phyloP scores from a whole-genome alignment of 1,140 invertebrate genomes.

The Diorhabda elongata region DNA sequence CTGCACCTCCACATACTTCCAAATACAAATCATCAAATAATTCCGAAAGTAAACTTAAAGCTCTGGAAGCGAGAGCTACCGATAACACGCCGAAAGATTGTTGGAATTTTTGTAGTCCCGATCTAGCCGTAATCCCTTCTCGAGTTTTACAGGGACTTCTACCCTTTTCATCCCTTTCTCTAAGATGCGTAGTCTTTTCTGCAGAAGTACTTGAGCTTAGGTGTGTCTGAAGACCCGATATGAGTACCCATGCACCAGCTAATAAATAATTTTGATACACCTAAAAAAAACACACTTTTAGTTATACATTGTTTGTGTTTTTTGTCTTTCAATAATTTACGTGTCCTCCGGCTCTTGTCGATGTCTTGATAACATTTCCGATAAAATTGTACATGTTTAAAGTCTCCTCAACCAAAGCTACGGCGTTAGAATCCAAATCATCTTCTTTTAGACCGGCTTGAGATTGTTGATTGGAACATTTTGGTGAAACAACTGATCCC shows the following conservation, averaged over 20 bases:
- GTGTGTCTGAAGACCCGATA: slow-evolving; percentile 78
- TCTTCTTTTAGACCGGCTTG: slow-evolving; percentile 52
- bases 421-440: slow-evolving; percentile 64
- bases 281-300: slow-evolving; percentile 45
- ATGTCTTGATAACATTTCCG: slow-evolving; percentile 73
- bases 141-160: slow-evolving; percentile 63
- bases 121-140: slow-evolving; percentile 51
- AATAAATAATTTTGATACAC: slow-evolving; percentile 85
- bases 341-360: slow-evolving; percentile 81
- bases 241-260: slow-evolving; percentile 80
- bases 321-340: slow-evolving; percentile 53
- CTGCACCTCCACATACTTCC: slow-evolving; percentile 47
- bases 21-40: slow-evolving; percentile 66
- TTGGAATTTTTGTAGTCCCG: slow-evolving; percentile 51
- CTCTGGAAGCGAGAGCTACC: slow-evolving; percentile 72
- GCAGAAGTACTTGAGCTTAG: slow-evolving; percentile 52
- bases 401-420: slow-evolving; percentile 66
- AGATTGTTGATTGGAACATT: slow-evolving; percentile 49
- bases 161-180: slow-evolving; percentile 55
- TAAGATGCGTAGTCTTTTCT: slow-evolving; percentile 25
- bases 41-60: slow-evolving; percentile 61
- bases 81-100: slow-evolving; percentile 79
- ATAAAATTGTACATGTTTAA: slow-evolving; percentile 80
- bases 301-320: neutral
- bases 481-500: slow-evolving; percentile 59